Evolutionary conservation across 2,888 invertebrate species (phyloP).

Genomic region (Synanthedon myopaeformis): DNA sequence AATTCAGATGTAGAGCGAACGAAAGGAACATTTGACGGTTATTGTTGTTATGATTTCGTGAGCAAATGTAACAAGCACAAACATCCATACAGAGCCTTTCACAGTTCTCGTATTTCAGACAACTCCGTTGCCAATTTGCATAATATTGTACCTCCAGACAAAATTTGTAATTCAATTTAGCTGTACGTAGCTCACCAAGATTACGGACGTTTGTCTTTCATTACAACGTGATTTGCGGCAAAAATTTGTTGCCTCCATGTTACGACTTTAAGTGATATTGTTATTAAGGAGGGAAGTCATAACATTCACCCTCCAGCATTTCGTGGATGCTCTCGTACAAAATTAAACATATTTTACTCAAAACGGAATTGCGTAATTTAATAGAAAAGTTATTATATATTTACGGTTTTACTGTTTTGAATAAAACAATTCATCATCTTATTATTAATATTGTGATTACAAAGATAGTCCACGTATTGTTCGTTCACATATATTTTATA

Average conservation of each 20-base stretch:
- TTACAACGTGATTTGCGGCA: constrained; percentile 10
- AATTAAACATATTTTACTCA: no score
- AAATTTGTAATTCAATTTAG: constrained; percentile 42
- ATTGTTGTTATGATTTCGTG: neutral
- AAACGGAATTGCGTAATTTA: no score
- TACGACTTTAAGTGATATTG: neutral
- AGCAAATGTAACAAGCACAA: neutral
- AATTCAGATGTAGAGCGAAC: no score
- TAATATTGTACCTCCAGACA: constrained; percentile 31
- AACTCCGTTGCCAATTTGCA: constrained; percentile 23
- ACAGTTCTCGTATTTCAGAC: neutral
- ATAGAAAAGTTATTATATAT: no score
- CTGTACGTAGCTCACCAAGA: constrained; percentile 25
- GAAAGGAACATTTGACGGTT: neutral
- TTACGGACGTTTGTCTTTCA: constrained; percentile 22
- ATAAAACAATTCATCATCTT: no score
- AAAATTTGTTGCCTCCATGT: constrained; percentile 5
- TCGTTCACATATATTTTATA: no score
- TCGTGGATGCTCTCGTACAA: no score
- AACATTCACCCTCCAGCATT: neutral
- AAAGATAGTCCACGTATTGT: no score
- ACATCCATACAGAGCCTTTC: neutral
- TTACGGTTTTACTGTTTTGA: no score
- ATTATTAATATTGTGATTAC: no score
- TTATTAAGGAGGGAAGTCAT: neutral